A percentile compares a stretch with the other conserved stretches of the same genome.
These are phyloP conservation scores for Epinephelus moara DNA, from an alignment of 2,113 vertebrate genomes.

Conservation along the genomic window DNA sequence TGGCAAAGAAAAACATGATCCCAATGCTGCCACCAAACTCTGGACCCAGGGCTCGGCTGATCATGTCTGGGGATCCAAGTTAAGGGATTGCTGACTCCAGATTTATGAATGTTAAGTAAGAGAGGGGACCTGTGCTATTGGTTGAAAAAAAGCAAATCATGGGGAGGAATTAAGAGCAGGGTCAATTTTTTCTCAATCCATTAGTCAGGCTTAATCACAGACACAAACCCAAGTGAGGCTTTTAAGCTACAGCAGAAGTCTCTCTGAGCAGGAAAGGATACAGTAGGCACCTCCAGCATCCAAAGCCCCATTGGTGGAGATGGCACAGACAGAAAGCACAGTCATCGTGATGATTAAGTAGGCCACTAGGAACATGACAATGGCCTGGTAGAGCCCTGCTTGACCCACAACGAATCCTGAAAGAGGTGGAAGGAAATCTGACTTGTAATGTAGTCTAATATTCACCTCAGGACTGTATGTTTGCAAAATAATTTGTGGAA, in stretches of 20 bases:
- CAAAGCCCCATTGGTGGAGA: constrained; percentile 92
- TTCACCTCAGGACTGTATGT: not conserved
- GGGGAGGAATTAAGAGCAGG: not conserved
- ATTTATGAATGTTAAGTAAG: not conserved
- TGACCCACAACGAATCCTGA: constrained; percentile 92
- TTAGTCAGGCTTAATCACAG: not conserved
- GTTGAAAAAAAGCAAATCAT: not conserved
- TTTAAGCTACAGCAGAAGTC: not conserved
- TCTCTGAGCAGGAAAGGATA: constrained; percentile 81
- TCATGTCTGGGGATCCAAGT: constrained; percentile 86
- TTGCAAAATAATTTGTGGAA: not conserved
- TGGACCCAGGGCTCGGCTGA: constrained; percentile 91
- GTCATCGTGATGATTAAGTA: constrained; percentile 93
- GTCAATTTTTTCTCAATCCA: not conserved
- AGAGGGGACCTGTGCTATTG: not conserved
- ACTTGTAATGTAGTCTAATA: not conserved
- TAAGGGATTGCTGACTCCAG: constrained; percentile 51
- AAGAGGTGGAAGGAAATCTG: constrained; percentile 6
- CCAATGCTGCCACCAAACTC: constrained; percentile 93
- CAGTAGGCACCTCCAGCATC: constrained; percentile 93
- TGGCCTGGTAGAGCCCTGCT: constrained; percentile 87
- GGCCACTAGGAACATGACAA: constrained; percentile 88
- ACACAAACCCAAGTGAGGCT: not conserved
- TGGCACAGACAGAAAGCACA: constrained; percentile 90
- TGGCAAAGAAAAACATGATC: constrained; percentile 93